Conservation (phyloP, 2,888 invertebrate genomes). For the Dioctria rufipes region DNA sequence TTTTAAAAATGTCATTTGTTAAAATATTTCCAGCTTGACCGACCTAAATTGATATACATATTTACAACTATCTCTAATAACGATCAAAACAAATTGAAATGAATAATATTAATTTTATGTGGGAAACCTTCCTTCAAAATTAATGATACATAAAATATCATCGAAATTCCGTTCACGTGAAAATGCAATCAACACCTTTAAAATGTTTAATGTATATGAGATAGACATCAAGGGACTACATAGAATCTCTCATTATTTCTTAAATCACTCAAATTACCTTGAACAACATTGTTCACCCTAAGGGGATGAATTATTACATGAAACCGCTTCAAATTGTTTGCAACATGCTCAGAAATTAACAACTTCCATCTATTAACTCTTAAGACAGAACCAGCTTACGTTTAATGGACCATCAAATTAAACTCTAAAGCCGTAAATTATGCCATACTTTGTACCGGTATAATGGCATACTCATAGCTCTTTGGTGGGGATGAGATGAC, state of each 20-base stretch:
- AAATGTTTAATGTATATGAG: no score
- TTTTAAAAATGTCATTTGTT: no score
- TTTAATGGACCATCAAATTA: constrained; percentile 51
- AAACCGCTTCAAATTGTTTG: constrained; percentile 10
- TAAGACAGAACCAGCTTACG: constrained; percentile 25
- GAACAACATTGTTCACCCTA: neutral
- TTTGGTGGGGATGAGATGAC: neutral
- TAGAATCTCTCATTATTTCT: neutral
- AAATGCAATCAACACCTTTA: no score
- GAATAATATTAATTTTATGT: no score
- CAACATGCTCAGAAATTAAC: constrained; percentile 12
- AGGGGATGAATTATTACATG: constrained; percentile 10
- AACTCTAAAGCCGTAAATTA: constrained; percentile 19
- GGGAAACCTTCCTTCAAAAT: no score
- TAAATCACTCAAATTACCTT: neutral
- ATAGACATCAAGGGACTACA: no score
- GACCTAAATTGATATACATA: no score
- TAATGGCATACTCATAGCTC: neutral
- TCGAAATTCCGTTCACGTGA: neutral
- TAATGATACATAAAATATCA: no score
- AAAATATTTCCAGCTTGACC: no score
- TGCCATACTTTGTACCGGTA: neutral
- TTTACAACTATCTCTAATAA: no score
- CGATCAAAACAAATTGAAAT: no score
- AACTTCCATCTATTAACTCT: constrained; percentile 35